Evolutionary conservation across 2,797 vertebrate species (phyloP).

Genomic region (Leptatherina wallacei): DNA sequence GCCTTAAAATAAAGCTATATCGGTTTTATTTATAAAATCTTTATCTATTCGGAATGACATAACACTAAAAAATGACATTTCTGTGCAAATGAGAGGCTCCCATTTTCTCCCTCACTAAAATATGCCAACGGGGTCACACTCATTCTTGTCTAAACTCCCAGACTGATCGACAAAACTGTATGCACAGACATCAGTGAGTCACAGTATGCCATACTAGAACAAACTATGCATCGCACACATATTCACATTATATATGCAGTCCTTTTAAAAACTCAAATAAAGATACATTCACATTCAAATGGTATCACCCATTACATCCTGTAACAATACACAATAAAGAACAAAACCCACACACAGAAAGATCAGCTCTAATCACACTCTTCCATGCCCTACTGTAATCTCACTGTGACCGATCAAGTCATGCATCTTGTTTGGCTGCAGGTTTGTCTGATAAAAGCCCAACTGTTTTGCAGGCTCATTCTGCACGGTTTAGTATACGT

Average conservation of each 20-base stretch:
- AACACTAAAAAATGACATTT: too few relatives aligned
- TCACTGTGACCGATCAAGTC: conserved; percentile 56
- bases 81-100: too few relatives aligned
- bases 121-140: conserved; percentile 1
- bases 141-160: neutral
- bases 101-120: neutral
- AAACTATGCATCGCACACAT: conserved; percentile 36
- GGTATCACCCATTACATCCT: conserved; percentile 22
- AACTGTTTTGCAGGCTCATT: conserved; percentile 49
- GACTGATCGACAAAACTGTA: conserved; percentile 11
- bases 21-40: too few relatives aligned
- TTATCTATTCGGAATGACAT: too few relatives aligned
- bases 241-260: too few relatives aligned
- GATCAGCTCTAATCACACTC: conserved; percentile 42
- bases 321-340: conserved; percentile 45
- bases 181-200: conserved; percentile 27
- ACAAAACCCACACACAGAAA: conserved; percentile 30
- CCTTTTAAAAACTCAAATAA: too few relatives aligned
- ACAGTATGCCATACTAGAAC: conserved; percentile 42
- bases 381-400: conserved; percentile 60
- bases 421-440: conserved; percentile 37
- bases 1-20: too few relatives aligned
- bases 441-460: conserved; percentile 57
- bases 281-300: conserved; percentile 20
- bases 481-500: conserved; percentile 16